A percentile compares a stretch with the other conserved stretches of the same genome.
Conservation (phyloP, 92 coral and sea anemone genomes). For the Galaxea fascicularis region DNA sequence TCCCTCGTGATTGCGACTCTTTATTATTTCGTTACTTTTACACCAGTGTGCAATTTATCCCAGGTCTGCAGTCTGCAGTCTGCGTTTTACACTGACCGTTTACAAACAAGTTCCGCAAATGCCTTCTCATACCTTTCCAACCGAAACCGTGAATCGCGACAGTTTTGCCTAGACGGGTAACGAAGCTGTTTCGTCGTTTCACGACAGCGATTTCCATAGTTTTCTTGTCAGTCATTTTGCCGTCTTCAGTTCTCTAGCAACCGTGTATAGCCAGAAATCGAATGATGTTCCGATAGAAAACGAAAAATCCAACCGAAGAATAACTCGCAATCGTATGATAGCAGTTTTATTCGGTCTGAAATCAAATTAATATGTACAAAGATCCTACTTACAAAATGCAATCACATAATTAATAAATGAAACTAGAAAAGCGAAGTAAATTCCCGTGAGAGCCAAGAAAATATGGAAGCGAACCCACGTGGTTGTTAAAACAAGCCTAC, state of each 20-base stretch:
- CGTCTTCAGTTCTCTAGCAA: conserved; percentile 44
- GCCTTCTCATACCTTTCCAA: neutral
- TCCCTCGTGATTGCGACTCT: too few species aligned
- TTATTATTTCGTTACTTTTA: too few species aligned
- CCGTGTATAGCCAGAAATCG: conserved; percentile 60
- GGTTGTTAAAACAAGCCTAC: too few species aligned
- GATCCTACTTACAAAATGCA: neutral
- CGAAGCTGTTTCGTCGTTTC: conserved; percentile 50
- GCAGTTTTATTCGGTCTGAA: conserved; percentile 17
- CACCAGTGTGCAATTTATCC: too few species aligned
- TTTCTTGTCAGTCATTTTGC: conserved; percentile 10
- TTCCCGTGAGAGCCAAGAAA: too few species aligned
- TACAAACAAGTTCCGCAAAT: neutral
- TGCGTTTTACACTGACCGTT: too few species aligned
- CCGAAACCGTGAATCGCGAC: conserved; percentile 20
- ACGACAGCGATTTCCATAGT: conserved; percentile 16
- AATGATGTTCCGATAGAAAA: conserved; percentile 40
- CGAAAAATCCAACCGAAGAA: conserved; percentile 4
- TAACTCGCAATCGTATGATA: conserved; percentile 13
- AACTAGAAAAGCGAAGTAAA: too few species aligned
- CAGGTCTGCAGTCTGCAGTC: too few species aligned
- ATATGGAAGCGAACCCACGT: too few species aligned
- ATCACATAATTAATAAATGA: too few species aligned
- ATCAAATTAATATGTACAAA: neutral
- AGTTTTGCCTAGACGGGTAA: conserved; percentile 50